Conservation (phyloP, 2,797 vertebrate genomes). For the Myiotriccus ornatus region DNA sequence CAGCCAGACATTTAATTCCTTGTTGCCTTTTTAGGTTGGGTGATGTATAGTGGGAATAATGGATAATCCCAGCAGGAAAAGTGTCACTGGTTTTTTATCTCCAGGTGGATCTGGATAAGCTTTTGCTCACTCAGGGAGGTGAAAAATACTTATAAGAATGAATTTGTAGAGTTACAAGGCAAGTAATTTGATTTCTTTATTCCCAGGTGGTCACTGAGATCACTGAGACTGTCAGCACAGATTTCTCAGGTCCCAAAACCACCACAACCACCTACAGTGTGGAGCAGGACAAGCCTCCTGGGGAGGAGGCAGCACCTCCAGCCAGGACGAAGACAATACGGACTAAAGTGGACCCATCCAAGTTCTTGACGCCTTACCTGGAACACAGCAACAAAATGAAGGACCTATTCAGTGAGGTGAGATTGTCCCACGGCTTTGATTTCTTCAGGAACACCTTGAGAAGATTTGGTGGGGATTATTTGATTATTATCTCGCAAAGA, state of each 20-base stretch:
- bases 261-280: not conserved
- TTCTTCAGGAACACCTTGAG: not conserved
- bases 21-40: not conserved
- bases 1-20: not conserved
- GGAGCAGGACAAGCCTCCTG: not conserved
- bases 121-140: not conserved
- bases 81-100: not conserved
- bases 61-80: not conserved
- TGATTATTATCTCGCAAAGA: not conserved
- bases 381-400: constrained; percentile 97
- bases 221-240: constrained; percentile 37
- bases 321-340: constrained; percentile 81
- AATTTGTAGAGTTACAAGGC: not conserved
- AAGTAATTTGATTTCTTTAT: not conserved
- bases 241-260: not conserved
- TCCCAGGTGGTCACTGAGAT: constrained; percentile 53
- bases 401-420: constrained; percentile 92
- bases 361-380: constrained; percentile 97
- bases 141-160: not conserved
- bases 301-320: constrained; percentile 60
- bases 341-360: constrained; percentile 91
- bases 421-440: not conserved
- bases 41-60: not conserved
- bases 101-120: not conserved
- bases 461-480: not conserved